Base-by-base conservation (phyloP, 2,888 invertebrate species). In the Palloptera scutellata region DNA sequence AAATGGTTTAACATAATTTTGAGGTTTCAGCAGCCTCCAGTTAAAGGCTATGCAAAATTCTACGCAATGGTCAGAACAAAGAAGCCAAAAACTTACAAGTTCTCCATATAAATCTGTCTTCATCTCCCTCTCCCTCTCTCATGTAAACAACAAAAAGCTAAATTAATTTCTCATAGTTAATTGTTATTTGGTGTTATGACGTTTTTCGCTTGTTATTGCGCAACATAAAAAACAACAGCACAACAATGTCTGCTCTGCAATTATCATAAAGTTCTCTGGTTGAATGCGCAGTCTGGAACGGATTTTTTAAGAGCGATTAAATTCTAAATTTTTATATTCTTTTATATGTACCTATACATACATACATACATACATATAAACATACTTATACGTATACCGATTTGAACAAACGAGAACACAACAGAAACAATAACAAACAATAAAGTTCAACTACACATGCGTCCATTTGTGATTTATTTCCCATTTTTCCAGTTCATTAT, bases 161-260 rank as follows among this genome's bases (percentile, higher is more conserved):
- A 66, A 66, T 61, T 76, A 73, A 76, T 75, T 76, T 76, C 73
- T 74, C 72, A 71, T 71, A 76, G 76, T 78, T 81, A 80, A 79
- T 79, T 78, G 81, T 73, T 73, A 72, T 77, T 77, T 74, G 77
- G 76, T 78, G 76, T 79, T 78, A 77, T 77, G 79, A 76, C 78
- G 77, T 76, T 76, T n/a, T 30, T 30, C 75, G 76, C 74, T 76
- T 79, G 78, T 76, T 76, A 75, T 73, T 74, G 66, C 73, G 71
- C 62, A 71, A 74, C 77, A 78, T n/a, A n/a, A 30, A 78, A 48
- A 48, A 48, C 48, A n/a, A 48, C 13, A 48, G 11, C 72, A 66
- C 53, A 41, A 30, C 30, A 30, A 30, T 6, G 30, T 4, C 30
- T 30, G 6, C 30, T 2, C 6, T 6, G 30, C 30, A 30, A 30